phyloP scores from a whole-genome alignment of 2,113 vertebrate species.

The Coreoperca whiteheadi region DNA sequence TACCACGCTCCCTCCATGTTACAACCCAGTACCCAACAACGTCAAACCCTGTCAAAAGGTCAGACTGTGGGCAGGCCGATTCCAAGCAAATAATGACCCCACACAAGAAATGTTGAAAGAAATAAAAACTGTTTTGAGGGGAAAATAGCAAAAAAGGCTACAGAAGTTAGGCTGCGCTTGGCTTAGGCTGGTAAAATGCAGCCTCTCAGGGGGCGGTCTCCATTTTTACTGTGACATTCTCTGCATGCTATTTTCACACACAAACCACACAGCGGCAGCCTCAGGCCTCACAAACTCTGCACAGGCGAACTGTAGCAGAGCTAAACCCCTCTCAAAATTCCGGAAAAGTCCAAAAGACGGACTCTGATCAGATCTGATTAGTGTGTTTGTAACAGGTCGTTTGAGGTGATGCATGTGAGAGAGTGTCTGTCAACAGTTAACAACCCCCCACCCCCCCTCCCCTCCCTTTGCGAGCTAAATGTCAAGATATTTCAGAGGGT shows the following conservation, averaged over 20 bases:
- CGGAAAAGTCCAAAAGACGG: neutral
- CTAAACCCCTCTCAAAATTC: neutral
- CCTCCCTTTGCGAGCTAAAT: slow-evolving; percentile 24
- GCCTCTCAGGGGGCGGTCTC: slow-evolving; percentile 27
- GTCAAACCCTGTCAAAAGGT: slow-evolving; percentile 29
- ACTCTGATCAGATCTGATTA: slow-evolving; percentile 29
- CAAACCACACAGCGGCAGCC: slow-evolving; percentile 2
- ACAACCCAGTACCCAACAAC: neutral
- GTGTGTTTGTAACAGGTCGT: slow-evolving; percentile 17
- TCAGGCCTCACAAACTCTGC: neutral
- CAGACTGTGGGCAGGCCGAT: neutral
- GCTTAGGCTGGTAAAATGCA: neutral
- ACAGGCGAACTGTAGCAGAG: neutral
- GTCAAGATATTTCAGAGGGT: slow-evolving; percentile 6
- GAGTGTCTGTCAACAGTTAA: slow-evolving; percentile 11
- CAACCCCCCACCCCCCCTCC: too few species aligned
- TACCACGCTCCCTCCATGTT: neutral
- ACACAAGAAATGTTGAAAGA: neutral
- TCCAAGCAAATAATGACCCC: neutral
- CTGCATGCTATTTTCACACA: slow-evolving; percentile 59
- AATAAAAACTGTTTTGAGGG: neutral
- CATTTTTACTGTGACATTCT: slow-evolving; percentile 71
- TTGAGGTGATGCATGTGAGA: slow-evolving; percentile 38
- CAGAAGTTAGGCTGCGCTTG: neutral
- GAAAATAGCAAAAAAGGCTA: neutral